phyloP scores from a whole-genome alignment of 2,797 vertebrate genomes.

The Notolabrus celidotus region DNA sequence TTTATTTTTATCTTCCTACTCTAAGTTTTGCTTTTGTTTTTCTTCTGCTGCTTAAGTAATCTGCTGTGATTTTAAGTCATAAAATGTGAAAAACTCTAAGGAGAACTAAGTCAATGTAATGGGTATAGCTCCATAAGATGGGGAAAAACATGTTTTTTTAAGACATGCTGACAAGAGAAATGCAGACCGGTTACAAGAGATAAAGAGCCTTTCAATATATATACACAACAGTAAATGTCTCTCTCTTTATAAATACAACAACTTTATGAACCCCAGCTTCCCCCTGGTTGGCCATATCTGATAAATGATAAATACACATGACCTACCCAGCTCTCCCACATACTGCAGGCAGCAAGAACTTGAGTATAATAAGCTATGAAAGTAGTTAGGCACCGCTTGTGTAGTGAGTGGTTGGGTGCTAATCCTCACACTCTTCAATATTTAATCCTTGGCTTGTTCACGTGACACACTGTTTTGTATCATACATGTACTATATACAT shows the following conservation, averaged over 20 bases:
- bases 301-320: constrained; percentile 30
- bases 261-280: not conserved
- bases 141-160: not conserved
- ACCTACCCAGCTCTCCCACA: not conserved
- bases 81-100: not conserved
- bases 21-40: not conserved
- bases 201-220: too few relatives aligned
- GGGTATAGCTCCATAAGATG: not conserved
- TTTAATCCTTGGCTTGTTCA: constrained; percentile 57
- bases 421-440: constrained; percentile 60
- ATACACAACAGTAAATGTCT: too few relatives aligned
- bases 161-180: too few relatives aligned
- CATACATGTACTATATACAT: constrained; percentile 18
- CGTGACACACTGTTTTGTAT: constrained; percentile 17
- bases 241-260: too few relatives aligned
- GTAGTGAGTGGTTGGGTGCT: constrained; percentile 13
- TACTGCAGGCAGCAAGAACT: not conserved
- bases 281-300: not conserved
- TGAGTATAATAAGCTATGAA: constrained; percentile 6
- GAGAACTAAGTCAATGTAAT: not conserved
- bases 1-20: not conserved
- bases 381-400: constrained; percentile 18
- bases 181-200: too few relatives aligned
- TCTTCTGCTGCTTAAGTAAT: not conserved
- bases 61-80: constrained; percentile 1